phyloP scores from a whole-genome alignment of 2,113 vertebrate genomes.

The Enhydra lutris region DNA sequence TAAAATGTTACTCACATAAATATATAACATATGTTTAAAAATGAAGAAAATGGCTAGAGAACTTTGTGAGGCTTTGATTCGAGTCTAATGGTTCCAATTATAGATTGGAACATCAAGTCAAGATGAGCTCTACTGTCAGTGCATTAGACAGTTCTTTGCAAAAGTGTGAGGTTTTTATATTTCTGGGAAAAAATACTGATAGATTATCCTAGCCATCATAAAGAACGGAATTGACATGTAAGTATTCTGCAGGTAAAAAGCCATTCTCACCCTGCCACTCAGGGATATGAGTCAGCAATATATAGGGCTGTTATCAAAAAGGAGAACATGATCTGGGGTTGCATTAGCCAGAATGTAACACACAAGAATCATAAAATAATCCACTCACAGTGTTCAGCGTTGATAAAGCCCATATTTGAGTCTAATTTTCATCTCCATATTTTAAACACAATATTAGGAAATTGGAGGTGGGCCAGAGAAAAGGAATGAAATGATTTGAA shows the following conservation, averaged over 20 bases:
- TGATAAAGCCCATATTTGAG: not conserved
- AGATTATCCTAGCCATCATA: not conserved
- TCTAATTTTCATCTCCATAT: constrained; percentile 49
- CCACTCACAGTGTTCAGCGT: not conserved
- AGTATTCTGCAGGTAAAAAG: constrained; percentile 31
- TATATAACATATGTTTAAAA: not conserved
- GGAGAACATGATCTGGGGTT: not conserved
- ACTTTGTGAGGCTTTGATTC: not conserved
- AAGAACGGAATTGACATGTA: not conserved
- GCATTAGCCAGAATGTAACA: not conserved
- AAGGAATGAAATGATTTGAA: constrained; percentile 3
- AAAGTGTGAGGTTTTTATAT: not conserved
- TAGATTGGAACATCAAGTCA: not conserved
- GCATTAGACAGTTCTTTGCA: not conserved
- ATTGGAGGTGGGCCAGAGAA: constrained; percentile 20
- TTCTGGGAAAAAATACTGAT: not conserved
- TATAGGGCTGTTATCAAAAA: not conserved
- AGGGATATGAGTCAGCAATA: not conserved
- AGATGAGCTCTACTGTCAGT: not conserved
- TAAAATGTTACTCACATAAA: not conserved
- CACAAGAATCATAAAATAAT: not conserved
- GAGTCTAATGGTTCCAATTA: not conserved
- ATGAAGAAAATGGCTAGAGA: constrained; percentile 5
- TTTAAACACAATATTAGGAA: constrained; percentile 43
- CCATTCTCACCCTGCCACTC: constrained; percentile 25